Conservation (phyloP, 2,113 vertebrate genomes). For the Chaenocephalus aceratus region DNA sequence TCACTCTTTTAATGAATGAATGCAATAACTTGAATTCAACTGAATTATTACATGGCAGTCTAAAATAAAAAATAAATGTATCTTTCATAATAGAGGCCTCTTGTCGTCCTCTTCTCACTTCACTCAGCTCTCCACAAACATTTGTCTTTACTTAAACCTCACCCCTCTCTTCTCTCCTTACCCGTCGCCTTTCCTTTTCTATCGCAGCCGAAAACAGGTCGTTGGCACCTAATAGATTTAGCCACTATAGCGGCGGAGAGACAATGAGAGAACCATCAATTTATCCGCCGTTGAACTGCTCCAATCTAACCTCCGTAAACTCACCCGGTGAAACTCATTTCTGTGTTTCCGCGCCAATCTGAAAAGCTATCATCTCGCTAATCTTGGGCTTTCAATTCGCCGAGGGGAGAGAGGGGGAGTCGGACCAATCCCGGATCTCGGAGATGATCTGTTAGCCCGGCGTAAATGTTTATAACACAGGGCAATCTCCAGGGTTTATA, state of each 20-base stretch:
- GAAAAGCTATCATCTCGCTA: slow-evolving; percentile 99
- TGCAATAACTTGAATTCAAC: neutral
- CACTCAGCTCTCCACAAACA: slow-evolving; percentile 10
- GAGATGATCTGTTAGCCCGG: slow-evolving; percentile 99
- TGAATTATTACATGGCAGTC: neutral
- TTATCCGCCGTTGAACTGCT: slow-evolving; percentile 97
- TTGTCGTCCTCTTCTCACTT: neutral
- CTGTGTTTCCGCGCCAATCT: slow-evolving; percentile 95
- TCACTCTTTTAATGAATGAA: no score
- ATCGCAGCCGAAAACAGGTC: slow-evolving; percentile 85
- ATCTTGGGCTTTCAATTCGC: slow-evolving; percentile 99
- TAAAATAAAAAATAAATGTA: slow-evolving; percentile 12
- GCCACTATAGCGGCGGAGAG: slow-evolving; percentile 90
- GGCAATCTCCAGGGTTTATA: slow-evolving; percentile 97
- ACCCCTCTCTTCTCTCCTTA: slow-evolving; percentile 41
- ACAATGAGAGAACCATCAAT: slow-evolving; percentile 96
- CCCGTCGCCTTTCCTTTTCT: slow-evolving; percentile 77
- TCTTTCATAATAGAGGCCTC: slow-evolving; percentile 9
- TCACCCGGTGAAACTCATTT: slow-evolving; percentile 95
- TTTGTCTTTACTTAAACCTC: slow-evolving; percentile 34
- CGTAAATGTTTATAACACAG: slow-evolving; percentile 99
- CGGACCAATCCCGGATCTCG: slow-evolving; percentile 94
- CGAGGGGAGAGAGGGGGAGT: slow-evolving; percentile 89
- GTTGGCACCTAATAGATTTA: slow-evolving; percentile 97
- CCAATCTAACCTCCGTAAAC: slow-evolving; percentile 97